These are phyloP conservation scores for Corydoras sp. DNA, from an alignment of 2,113 vertebrate species.

Conservation along the genomic window DNA sequence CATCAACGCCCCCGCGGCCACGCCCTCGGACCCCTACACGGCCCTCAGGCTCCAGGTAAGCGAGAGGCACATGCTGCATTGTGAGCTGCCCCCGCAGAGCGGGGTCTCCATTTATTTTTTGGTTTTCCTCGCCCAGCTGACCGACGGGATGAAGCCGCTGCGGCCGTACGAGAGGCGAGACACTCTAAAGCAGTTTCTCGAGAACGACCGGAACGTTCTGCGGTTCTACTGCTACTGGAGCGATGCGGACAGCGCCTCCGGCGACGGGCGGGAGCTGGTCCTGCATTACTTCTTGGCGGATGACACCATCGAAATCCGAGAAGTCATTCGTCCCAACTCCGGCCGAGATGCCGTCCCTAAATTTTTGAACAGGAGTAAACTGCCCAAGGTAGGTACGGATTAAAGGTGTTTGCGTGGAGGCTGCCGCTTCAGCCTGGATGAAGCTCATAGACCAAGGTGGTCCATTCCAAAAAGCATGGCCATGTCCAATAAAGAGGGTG, in stretches of 20 bases:
- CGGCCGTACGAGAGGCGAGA: constrained; percentile 74
- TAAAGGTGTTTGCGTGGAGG: too few relatives aligned
- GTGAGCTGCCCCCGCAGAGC: too few relatives aligned
- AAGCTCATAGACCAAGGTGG: too few relatives aligned
- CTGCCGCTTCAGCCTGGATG: too few relatives aligned
- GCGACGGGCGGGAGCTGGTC: constrained; percentile 68
- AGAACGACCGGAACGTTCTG: constrained; percentile 74
- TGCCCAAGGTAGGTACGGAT: constrained; percentile 78
- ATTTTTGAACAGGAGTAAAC: constrained; percentile 77
- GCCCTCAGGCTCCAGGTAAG: constrained; percentile 39
- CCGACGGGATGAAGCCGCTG: constrained; percentile 66
- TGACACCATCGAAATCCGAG: constrained; percentile 81
- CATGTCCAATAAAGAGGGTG: too few relatives aligned
- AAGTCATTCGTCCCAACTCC: constrained; percentile 69
- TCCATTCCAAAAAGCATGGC: too few relatives aligned
- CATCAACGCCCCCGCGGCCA: constrained; percentile 56
- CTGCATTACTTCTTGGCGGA: constrained; percentile 84
- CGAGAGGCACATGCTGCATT: too few relatives aligned
- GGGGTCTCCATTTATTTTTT: neutral
- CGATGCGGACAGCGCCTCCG: constrained; percentile 61
- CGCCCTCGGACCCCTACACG: constrained; percentile 76
- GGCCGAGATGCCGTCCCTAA: constrained; percentile 64
- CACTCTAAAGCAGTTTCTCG: constrained; percentile 77
- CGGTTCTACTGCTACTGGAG: constrained; percentile 86
- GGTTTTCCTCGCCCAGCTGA: constrained; percentile 53